Evolutionary conservation across 1,140 invertebrate genomes (phyloP).

Genomic region (Drosophila mojavensis): DNA sequence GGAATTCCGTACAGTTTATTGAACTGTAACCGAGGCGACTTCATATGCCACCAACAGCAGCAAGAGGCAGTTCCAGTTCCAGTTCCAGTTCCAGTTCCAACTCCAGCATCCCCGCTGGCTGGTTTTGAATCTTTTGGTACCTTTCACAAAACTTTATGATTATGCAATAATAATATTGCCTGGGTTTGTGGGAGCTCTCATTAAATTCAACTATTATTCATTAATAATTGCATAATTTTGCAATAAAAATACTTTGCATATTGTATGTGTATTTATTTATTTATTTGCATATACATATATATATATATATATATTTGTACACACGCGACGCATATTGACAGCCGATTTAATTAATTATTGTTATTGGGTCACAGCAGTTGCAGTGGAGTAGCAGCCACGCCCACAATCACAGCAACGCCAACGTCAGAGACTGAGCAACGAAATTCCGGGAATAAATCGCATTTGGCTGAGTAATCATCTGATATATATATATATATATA

Average conservation of each 20-base stretch:
- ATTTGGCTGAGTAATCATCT: background rate
- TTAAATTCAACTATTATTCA: slow-evolving; percentile 41
- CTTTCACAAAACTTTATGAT: slow-evolving; percentile 42
- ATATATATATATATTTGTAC: slow-evolving; percentile 12
- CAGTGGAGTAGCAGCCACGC: slow-evolving; percentile 9
- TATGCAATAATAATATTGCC: slow-evolving; percentile 27
- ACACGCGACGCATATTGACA: slow-evolving; percentile 62
- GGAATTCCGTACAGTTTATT: slow-evolving; percentile 74
- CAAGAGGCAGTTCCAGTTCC: slow-evolving; percentile 5
- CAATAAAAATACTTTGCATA: slow-evolving; percentile 34
- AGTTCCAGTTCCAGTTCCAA: slow-evolving; percentile 6
- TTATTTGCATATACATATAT: background rate
- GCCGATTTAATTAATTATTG: slow-evolving; percentile 67
- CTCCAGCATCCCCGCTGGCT: slow-evolving; percentile 19
- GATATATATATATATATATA: slow-evolving; percentile 45
- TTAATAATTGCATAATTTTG: slow-evolving; percentile 42
- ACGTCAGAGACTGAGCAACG: background rate
- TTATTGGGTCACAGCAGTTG: slow-evolving; percentile 46
- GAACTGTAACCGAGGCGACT: slow-evolving; percentile 51
- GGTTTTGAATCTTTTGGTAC: slow-evolving; percentile 15
- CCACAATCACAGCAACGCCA: background rate
- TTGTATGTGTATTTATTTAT: background rate
- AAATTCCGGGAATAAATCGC: slow-evolving; percentile 28
- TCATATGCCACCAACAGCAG: slow-evolving; percentile 2
- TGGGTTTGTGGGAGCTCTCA: slow-evolving; percentile 23